phyloP scores from a whole-genome alignment of 2,888 invertebrate genomes.

The Liopterus haemorrhoidalis region DNA sequence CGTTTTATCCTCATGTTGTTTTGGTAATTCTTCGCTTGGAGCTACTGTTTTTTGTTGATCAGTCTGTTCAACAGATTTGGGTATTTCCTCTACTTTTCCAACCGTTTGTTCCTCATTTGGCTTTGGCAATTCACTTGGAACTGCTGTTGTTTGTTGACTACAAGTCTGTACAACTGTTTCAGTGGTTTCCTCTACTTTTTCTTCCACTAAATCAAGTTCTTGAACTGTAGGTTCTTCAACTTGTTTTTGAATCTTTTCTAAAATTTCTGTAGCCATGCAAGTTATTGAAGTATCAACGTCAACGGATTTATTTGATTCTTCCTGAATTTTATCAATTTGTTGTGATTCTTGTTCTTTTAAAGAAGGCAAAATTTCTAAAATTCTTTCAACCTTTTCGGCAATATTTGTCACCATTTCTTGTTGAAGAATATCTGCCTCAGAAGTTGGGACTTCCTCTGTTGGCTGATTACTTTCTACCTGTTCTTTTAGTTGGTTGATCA shows the following conservation, averaged over 20 bases:
- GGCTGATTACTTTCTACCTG: neutral
- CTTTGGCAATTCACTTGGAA: conserved; percentile 6
- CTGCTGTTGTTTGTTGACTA: neutral
- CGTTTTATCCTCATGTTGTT: conserved; percentile 14
- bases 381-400: conserved; percentile 3
- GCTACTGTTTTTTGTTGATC: neutral
- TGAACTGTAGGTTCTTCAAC: too few species aligned
- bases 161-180: too few species aligned
- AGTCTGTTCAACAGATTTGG: too few species aligned
- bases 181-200: conserved; percentile 1
- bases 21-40: conserved; percentile 6
- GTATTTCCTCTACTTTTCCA: conserved; percentile 11
- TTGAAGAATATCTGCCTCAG: neutral
- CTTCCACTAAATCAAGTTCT: neutral
- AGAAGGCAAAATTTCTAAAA: neutral
- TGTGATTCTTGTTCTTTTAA: neutral
- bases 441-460: neutral
- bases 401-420: neutral
- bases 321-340: too few species aligned
- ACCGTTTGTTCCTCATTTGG: conserved; percentile 12
- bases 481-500: neutral
- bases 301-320: too few species aligned
- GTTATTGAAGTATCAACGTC: too few species aligned
- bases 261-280: too few species aligned
- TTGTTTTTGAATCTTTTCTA: too few species aligned